Evolutionary conservation across 2,797 vertebrate genomes (phyloP).

Genomic region (Xenopus petersii): DNA sequence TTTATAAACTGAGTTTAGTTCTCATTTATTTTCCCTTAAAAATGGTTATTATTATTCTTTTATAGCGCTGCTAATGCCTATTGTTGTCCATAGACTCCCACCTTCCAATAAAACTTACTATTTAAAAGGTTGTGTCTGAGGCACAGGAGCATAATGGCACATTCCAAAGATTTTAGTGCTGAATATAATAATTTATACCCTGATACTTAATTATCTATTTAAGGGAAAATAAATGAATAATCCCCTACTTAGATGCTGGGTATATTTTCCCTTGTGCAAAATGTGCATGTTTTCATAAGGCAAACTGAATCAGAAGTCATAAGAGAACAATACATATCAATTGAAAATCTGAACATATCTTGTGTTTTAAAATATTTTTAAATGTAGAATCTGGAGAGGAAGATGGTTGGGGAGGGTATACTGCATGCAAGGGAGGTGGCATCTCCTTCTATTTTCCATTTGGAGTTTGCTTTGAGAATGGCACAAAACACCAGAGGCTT

Average conservation of each 20-base stretch:
- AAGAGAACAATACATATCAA: slow-evolving; percentile 17
- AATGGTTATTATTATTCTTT: neutral
- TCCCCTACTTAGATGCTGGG: neutral
- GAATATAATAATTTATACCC: too few species aligned
- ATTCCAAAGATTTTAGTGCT: too few species aligned
- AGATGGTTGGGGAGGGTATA: slow-evolving; percentile 49
- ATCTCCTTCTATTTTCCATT: slow-evolving; percentile 46
- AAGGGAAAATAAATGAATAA: neutral
- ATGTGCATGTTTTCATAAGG: slow-evolving; percentile 24
- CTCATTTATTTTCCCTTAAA: neutral
- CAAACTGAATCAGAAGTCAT: slow-evolving; percentile 17
- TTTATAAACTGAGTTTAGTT: neutral
- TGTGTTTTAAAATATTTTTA: slow-evolving; percentile 43
- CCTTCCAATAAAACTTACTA: too few species aligned
- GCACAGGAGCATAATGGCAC: too few species aligned
- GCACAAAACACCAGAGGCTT: slow-evolving; percentile 48
- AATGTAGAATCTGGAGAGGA: slow-evolving; percentile 49
- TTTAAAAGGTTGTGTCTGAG: too few species aligned
- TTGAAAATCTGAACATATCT: slow-evolving; percentile 37
- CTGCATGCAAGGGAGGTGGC: slow-evolving; percentile 49
- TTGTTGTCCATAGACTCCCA: too few species aligned
- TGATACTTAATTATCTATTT: neutral
- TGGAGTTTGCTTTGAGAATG: slow-evolving; percentile 49
- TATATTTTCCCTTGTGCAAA: neutral
- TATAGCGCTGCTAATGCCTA: too few species aligned